Percentiles rank a stretch among this genome's conserved stretches.
These are phyloP conservation scores for Neoscelio sp. DNA, from an alignment of 2,888 invertebrate genomes.

Conservation along the genomic window DNA sequence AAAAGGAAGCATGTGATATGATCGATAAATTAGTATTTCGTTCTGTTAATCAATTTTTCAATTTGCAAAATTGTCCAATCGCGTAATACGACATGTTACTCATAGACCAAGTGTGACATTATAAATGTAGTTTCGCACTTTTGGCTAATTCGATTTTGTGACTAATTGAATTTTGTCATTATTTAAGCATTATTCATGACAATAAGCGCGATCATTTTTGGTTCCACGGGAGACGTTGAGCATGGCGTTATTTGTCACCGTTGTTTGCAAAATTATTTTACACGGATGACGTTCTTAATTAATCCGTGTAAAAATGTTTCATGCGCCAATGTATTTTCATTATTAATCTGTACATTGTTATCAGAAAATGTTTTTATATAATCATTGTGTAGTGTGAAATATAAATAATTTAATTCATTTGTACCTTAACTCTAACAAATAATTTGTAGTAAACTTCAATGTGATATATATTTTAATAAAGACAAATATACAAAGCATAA, in stretches of 20 bases:
- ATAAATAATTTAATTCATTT: too few species aligned
- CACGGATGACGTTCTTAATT: neutral
- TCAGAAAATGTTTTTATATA: too few species aligned
- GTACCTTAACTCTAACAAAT: too few species aligned
- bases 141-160: neutral
- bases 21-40: neutral
- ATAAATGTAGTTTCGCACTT: constrained; percentile 4
- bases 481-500: too few species aligned
- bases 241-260: neutral
- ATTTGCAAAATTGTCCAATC: too few species aligned
- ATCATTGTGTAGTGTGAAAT: too few species aligned
- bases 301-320: too few species aligned
- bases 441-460: too few species aligned
- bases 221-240: neutral
- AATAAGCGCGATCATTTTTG: constrained; percentile 17
- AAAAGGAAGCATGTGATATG: neutral
- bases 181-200: constrained; percentile 20
- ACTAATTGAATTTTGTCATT: constrained; percentile 5
- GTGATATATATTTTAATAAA: too few species aligned
- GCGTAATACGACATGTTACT: neutral
- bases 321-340: too few species aligned
- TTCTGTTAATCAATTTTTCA: too few species aligned
- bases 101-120: neutral
- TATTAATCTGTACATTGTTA: too few species aligned
- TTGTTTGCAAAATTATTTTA: neutral